Percentiles rank a stretch among this genome's conserved stretches.
These are phyloP conservation scores for Netelia inedita DNA, from an alignment of 2,888 invertebrate genomes.

Conservation along the genomic window DNA sequence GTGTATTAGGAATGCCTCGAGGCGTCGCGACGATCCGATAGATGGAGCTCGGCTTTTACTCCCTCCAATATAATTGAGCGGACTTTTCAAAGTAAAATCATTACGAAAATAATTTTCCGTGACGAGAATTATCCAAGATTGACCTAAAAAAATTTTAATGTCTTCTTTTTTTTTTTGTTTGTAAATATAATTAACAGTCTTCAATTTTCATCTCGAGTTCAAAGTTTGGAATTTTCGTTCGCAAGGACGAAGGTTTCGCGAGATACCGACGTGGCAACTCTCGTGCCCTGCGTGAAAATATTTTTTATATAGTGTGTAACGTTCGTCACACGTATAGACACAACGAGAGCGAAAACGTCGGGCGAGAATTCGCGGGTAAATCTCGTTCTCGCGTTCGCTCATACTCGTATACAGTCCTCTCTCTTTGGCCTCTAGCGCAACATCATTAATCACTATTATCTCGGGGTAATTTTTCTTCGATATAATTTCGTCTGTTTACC, in stretches of 20 bases:
- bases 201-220: background rate
- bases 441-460: constrained; percentile 84
- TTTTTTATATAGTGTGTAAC: constrained; percentile 1
- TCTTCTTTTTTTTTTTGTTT: background rate
- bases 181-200: background rate
- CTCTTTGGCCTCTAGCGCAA: constrained; percentile 69
- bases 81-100: constrained; percentile 23
- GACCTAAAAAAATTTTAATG: too few species aligned
- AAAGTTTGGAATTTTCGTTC: background rate
- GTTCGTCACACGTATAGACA: constrained; percentile 17
- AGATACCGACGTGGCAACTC: background rate
- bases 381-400: constrained; percentile 39
- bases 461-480: constrained; percentile 83
- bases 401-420: too few species aligned
- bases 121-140: constrained; percentile 2
- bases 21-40: constrained; percentile 48
- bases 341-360: background rate
- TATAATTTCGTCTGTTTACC: constrained; percentile 84
- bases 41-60: constrained; percentile 43
- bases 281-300: constrained; percentile 2
- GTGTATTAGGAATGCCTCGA: constrained; percentile 41
- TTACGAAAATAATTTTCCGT: constrained; percentile 10
- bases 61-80: constrained; percentile 1
- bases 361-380: constrained; percentile 38
- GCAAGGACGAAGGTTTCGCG: background rate